phyloP scores from a whole-genome alignment of 2,888 invertebrate genomes.

The Acanthococcus lagerstroemiae region DNA sequence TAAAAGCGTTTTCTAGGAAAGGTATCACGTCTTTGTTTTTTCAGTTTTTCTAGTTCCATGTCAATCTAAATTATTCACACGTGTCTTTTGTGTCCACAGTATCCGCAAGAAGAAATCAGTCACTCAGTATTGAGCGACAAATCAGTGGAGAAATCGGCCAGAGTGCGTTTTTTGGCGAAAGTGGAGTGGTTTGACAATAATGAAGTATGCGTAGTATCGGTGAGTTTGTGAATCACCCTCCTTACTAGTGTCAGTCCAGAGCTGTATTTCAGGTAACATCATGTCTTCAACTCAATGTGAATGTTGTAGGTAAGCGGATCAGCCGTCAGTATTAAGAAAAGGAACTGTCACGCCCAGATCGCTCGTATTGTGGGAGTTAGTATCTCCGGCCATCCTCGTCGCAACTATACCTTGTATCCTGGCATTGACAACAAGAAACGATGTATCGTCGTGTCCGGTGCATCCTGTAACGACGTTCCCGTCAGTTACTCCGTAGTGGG shows the following conservation, averaged over 20 bases:
- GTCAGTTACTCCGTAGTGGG: slow-evolving; percentile 57
- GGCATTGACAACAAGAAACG: slow-evolving; percentile 55
- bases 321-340: slow-evolving; percentile 47
- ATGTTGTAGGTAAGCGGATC: slow-evolving; percentile 49
- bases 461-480: slow-evolving; percentile 55
- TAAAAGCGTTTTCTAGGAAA: not conserved
- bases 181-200: slow-evolving; percentile 58
- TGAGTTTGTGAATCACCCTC: slow-evolving; percentile 33
- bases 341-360: slow-evolving; percentile 47
- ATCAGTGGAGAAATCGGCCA: slow-evolving; percentile 51
- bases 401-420: slow-evolving; percentile 53
- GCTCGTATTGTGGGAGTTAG: slow-evolving; percentile 50
- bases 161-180: slow-evolving; percentile 53
- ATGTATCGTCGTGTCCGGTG: slow-evolving; percentile 52
- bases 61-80: too few relatives aligned
- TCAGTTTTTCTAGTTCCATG: too few relatives aligned
- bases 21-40: slow-evolving; percentile 37
- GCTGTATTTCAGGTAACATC: not conserved
- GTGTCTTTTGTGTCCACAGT: too few relatives aligned
- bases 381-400: slow-evolving; percentile 47
- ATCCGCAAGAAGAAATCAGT: slow-evolving; percentile 46
- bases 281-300: not conserved
- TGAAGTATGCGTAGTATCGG: slow-evolving; percentile 45
- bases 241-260: not conserved
- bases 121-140: slow-evolving; percentile 42